Conservation (phyloP, 2,888 invertebrate genomes). For the Odontocerum albicorne region DNA sequence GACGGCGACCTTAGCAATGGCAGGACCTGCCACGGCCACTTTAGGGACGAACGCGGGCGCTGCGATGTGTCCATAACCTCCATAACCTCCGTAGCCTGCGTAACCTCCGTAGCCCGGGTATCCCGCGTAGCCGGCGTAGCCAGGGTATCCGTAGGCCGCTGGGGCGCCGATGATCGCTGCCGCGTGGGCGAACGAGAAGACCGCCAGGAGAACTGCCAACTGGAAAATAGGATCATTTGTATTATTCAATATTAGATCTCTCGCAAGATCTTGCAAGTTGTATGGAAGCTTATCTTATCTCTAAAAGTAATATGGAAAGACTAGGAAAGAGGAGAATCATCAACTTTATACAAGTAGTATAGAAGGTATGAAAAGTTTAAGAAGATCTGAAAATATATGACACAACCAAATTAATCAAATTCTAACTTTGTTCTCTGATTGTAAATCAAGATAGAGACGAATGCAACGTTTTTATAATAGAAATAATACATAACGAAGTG, state of each 20-base stretch:
- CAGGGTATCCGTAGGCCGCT: slow-evolving; percentile 39
- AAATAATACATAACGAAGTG: too few species aligned
- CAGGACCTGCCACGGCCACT: slow-evolving; percentile 38
- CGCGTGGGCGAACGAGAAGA: slow-evolving; percentile 33
- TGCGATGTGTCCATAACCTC: slow-evolving; percentile 42
- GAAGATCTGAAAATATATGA: too few species aligned
- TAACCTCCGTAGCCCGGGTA: slow-evolving; percentile 41
- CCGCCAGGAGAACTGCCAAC: slow-evolving; percentile 37
- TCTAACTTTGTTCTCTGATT: too few species aligned
- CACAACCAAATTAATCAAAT: too few species aligned
- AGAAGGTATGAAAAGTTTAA: too few species aligned
- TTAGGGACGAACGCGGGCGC: slow-evolving; percentile 44
- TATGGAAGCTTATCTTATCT: not conserved
- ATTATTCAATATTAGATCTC: not conserved
- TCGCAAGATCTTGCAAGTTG: not conserved
- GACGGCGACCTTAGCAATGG: slow-evolving; percentile 40
- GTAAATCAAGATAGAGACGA: too few species aligned
- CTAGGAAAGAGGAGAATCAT: not conserved
- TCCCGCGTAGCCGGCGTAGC: slow-evolving; percentile 40
- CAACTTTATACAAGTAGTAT: too few species aligned
- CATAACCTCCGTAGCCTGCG: slow-evolving; percentile 42
- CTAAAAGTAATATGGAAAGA: not conserved
- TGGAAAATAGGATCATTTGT: slow-evolving; percentile 23
- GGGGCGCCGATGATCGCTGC: slow-evolving; percentile 37
- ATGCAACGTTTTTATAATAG: too few species aligned